A percentile compares a stretch with the other conserved stretches of the same genome.
These are phyloP conservation scores for Danio aesculapii DNA, from an alignment of 2,797 vertebrate genomes.

Conservation along the genomic window DNA sequence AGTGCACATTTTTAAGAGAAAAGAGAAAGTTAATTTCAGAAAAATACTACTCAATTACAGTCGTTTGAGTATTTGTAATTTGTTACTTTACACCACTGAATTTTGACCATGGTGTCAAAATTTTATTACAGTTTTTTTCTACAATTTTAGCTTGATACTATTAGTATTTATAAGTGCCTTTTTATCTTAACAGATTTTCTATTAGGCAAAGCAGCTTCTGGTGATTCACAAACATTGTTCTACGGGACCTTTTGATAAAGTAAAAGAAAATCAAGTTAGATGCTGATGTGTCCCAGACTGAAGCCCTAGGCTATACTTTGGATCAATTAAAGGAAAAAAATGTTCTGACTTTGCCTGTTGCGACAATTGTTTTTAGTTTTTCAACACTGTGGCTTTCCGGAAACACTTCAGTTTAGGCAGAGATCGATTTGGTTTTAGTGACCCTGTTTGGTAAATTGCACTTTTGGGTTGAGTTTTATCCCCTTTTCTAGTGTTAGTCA, in stretches of 20 bases:
- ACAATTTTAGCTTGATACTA: background rate
- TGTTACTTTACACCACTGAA: too few species aligned
- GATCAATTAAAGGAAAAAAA: slow-evolving; percentile 46
- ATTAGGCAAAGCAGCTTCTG: slow-evolving; percentile 17
- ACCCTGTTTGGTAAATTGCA: background rate
- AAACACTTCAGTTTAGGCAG: background rate
- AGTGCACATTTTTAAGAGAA: too few species aligned
- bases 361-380: background rate
- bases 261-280: slow-evolving; percentile 65
- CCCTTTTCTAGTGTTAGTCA: slow-evolving; percentile 25
- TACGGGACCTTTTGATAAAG: slow-evolving; percentile 65
- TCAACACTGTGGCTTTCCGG: background rate
- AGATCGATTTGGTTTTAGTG: background rate
- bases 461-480: slow-evolving; percentile 12
- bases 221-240: slow-evolving; percentile 61
- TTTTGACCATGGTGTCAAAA: too few species aligned
- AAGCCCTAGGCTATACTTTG: slow-evolving; percentile 61
- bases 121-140: background rate
- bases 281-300: slow-evolving; percentile 63
- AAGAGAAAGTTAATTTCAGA: too few species aligned
- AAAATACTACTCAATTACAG: too few species aligned
- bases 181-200: slow-evolving; percentile 12
- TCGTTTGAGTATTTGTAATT: too few species aligned
- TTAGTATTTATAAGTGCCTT: background rate
- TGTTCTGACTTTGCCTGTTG: background rate